Evolutionary conservation across 2,113 vertebrate genomes (phyloP), one percentile per base, ranked within the genome.

Genomic region (Danionella cerebrum): DNA sequence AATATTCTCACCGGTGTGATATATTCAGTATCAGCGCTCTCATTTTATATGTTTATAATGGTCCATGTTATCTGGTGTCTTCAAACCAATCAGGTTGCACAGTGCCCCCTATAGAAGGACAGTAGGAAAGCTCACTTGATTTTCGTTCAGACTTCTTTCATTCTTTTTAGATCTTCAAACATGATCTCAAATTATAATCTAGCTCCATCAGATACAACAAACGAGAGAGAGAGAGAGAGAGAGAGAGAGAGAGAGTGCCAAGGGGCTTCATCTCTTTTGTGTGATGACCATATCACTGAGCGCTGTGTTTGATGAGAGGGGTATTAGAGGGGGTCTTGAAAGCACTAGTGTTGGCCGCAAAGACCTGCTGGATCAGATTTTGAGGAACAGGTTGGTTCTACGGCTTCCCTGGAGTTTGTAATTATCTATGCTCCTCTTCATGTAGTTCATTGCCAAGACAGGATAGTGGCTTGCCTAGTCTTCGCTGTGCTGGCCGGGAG

Each of bases 341-440:
- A 44, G 71, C 50, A 66, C 68, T 42, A 69, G 66, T 19, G 45
- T 70, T 65, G 63, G 64, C 63, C 36, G 24, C 19, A 35, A 64
- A 66, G 69, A 59, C 53, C 68, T 65, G 73, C 66, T 70, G 76
- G 76, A 78, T 60, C 71, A 65, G 33, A 62, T 59, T n/a, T 39
- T 58, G 72, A 68, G 70, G 72, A 78, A 78, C 74, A 75, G 74
- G 76, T 70, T 78, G 74, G 59, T 73, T 29, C 62, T 59, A 57
- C 58, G 59, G 72, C 69, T 64, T 72, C 76, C 76, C 79, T 59
- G 74, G 51, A 58, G 79, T 80, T 80, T 76, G 76, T 76, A 80
- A 80, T 78, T 78, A 80, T 80, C 76, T 74, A 71, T 74, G 65
- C 64, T 71, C 70, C 71, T 76, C 59, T 39, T 54, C 45, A 33